Conservation (phyloP, 2,113 vertebrate genomes). For the Erpornis zantholeuca region DNA sequence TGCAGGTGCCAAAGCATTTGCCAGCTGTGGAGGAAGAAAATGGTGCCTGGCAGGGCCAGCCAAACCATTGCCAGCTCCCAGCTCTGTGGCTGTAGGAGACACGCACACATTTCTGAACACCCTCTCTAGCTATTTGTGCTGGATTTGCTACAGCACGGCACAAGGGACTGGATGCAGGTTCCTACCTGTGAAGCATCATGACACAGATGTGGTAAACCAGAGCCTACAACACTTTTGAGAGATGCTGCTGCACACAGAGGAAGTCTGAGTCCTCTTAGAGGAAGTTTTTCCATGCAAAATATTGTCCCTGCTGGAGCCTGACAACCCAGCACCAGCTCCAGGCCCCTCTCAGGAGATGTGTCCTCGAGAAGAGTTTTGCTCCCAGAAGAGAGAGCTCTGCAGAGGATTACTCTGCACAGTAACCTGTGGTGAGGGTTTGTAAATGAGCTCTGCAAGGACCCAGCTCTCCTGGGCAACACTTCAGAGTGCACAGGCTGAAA, state of each 20-base stretch:
- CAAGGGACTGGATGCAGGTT: background rate
- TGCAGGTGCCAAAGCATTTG: background rate
- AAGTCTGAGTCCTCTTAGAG: background rate
- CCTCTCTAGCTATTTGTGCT: background rate
- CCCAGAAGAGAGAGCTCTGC: background rate
- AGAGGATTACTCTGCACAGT: background rate
- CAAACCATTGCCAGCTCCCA: background rate
- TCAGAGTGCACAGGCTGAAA: background rate
- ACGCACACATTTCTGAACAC: background rate
- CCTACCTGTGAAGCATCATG: background rate
- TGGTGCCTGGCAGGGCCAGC: background rate
- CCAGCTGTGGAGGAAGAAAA: background rate
- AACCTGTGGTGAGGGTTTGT: background rate
- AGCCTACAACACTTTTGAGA: background rate
- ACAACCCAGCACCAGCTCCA: background rate
- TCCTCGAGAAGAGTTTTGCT: background rate
- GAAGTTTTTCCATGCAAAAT: background rate
- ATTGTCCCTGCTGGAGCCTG: background rate
- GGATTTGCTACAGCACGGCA: background rate
- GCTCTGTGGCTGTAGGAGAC: background rate
- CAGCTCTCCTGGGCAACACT: background rate
- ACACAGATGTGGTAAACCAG: background rate
- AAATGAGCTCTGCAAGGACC: conserved; percentile 5
- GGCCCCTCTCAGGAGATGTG: background rate
- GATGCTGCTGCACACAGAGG: background rate